Evolutionary conservation across 1,140 invertebrate genomes (phyloP).

Genomic region (Drosophila tsacasi): DNA sequence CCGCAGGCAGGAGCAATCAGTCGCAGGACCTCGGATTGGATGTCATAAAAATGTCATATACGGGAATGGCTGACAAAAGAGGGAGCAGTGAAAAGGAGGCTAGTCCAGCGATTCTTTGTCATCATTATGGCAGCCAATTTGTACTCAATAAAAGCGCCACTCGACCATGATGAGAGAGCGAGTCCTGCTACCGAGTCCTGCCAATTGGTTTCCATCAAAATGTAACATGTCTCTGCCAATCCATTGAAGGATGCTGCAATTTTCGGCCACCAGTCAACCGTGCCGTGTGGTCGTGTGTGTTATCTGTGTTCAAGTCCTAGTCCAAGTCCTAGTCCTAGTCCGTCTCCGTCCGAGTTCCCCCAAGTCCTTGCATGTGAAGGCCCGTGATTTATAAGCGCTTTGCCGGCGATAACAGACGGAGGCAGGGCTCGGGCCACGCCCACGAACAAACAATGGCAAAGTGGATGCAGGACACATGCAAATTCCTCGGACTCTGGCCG

Average conservation of each 20-base stretch:
- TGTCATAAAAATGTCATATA: conserved; percentile 58
- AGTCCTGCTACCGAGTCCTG: conserved; percentile 23
- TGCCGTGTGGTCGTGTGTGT: conserved; percentile 42
- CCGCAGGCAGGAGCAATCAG: conserved; percentile 28
- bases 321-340: conserved; percentile 4
- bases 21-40: conserved; percentile 42
- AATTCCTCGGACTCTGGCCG: conserved; percentile 55
- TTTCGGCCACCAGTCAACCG: conserved; percentile 39
- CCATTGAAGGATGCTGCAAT: conserved; percentile 45
- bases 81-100: not conserved
- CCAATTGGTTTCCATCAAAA: conserved; percentile 55
- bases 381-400: conserved; percentile 78
- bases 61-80: conserved; percentile 15
- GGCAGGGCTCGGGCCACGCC: conserved; percentile 25
- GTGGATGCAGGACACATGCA: conserved; percentile 61
- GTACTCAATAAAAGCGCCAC: conserved; percentile 54
- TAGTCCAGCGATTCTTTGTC: conserved; percentile 35
- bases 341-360: not conserved
- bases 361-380: conserved; percentile 63
- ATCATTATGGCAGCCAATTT: conserved; percentile 61
- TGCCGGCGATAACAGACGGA: conserved; percentile 72
- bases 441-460: conserved; percentile 50
- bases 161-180: conserved; percentile 45
- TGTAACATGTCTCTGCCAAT: conserved; percentile 16
- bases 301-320: conserved; percentile 45